phyloP scores from a whole-genome alignment of 2,113 vertebrate species.

The Ariopsis seemanni region DNA sequence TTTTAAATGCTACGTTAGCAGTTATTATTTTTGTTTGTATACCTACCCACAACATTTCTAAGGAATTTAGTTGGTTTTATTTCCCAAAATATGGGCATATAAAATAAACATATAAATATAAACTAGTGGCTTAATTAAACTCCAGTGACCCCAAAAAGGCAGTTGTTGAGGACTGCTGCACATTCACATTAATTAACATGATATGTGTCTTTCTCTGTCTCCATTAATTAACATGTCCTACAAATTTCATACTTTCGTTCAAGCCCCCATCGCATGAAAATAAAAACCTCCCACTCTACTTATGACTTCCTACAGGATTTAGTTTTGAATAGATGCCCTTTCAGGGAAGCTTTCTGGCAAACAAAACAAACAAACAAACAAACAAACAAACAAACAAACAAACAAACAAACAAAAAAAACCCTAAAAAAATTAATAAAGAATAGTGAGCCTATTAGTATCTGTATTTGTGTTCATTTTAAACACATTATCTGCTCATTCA shows the following conservation, averaged over 20 bases:
- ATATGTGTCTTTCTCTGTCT: not conserved
- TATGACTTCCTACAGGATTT: not conserved
- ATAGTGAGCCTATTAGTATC: not conserved
- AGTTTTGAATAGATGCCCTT: not conserved
- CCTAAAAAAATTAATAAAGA: too few relatives aligned
- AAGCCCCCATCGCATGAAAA: not conserved
- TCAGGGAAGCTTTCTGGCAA: not conserved
- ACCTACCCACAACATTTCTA: not conserved
- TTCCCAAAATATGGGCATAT: not conserved
- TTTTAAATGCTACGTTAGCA: not conserved
- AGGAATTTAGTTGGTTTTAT: not conserved
- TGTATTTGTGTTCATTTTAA: not conserved
- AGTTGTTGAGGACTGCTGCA: not conserved
- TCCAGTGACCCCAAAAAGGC: not conserved
- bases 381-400: too few relatives aligned
- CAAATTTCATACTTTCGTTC: not conserved
- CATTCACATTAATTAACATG: not conserved
- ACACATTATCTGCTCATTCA: not conserved
- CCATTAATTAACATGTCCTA: not conserved
- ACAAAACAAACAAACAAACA: too few relatives aligned
- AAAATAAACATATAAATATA: not conserved
- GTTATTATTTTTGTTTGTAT: not conserved
- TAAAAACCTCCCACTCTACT: not conserved
- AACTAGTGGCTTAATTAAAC: not conserved
- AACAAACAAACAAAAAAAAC: too few relatives aligned